A percentile compares a stretch with the other conserved stretches of the same genome.
phyloP scores from a whole-genome alignment of 1,140 invertebrate genomes.

The Liolophura sinensis region DNA sequence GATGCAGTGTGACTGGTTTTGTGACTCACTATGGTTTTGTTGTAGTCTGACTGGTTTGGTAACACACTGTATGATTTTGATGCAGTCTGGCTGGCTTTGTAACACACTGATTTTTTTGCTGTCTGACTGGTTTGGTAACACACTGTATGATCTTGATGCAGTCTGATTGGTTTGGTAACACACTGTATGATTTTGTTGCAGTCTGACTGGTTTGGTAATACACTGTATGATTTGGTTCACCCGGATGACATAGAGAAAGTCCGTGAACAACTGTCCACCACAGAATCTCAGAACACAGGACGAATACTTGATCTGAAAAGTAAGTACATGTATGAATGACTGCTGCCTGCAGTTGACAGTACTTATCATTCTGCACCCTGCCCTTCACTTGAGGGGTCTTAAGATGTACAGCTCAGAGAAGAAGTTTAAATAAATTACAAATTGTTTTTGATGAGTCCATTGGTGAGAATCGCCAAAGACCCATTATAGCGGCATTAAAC shows the following conservation, averaged over 20 bases:
- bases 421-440: too few species aligned
- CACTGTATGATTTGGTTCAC: conserved; percentile 94
- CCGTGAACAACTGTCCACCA: conserved; percentile 95
- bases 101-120: conserved; percentile 78
- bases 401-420: too few species aligned
- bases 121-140: too few species aligned
- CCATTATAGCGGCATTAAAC: too few species aligned
- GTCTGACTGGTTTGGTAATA: conserved; percentile 96
- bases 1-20: conserved; percentile 97
- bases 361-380: too few species aligned
- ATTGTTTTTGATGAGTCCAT: too few species aligned
- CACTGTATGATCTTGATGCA: too few species aligned
- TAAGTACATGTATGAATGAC: conserved; percentile 29
- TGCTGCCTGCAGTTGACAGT: not conserved
- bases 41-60: too few species aligned
- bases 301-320: conserved; percentile 93
- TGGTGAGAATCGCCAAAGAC: too few species aligned
- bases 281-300: conserved; percentile 92
- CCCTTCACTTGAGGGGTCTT: too few species aligned
- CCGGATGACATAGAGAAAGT: conserved; percentile 97
- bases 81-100: conserved; percentile 96
- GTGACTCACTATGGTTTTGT: conserved; percentile 86
- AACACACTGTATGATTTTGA: too few species aligned
- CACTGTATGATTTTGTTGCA: conserved; percentile 58
- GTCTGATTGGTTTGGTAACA: too few species aligned